Evolutionary conservation across 2,888 invertebrate species (phyloP).

Genomic region (Deilephila porcellus): DNA sequence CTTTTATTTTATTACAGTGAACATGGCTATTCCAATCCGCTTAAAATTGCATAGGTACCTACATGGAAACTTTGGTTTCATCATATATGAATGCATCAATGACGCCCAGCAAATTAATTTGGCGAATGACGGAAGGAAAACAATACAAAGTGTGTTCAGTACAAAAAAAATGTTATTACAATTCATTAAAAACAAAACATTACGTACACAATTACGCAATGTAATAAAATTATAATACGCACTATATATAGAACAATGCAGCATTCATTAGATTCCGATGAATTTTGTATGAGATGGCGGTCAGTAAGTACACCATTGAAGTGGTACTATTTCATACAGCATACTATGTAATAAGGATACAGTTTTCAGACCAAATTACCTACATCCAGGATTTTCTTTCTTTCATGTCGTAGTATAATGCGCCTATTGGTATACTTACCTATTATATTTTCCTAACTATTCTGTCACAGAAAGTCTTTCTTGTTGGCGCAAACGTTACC

Average conservation of each 20-base stretch:
- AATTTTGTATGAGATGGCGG: conserved; percentile 37
- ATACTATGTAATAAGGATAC: neutral
- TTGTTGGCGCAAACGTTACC: too few relatives aligned
- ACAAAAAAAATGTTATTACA: conserved; percentile 12
- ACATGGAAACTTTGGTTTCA: too few relatives aligned
- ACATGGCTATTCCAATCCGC: too few relatives aligned
- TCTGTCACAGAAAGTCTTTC: too few relatives aligned
- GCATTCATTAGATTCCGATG: conserved; percentile 46
- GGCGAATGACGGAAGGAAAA: neutral
- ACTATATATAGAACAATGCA: conserved; percentile 57
- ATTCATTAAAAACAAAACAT: conserved; percentile 26
- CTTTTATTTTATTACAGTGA: too few relatives aligned
- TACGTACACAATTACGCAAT: conserved; percentile 29
- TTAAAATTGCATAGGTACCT: too few relatives aligned
- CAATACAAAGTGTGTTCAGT: conserved; percentile 5
- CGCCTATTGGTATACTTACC: too few relatives aligned
- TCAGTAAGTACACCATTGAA: neutral
- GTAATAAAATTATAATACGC: conserved; percentile 46
- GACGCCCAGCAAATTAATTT: neutral
- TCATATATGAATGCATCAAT: neutral
- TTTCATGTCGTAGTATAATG: too few relatives aligned
- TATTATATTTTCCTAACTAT: too few relatives aligned
- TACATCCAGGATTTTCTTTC: neutral
- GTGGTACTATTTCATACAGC: neutral
- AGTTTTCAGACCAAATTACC: neutral